Conservation (phyloP, 2,797 vertebrate species). For the Epinephelus awoara region DNA sequence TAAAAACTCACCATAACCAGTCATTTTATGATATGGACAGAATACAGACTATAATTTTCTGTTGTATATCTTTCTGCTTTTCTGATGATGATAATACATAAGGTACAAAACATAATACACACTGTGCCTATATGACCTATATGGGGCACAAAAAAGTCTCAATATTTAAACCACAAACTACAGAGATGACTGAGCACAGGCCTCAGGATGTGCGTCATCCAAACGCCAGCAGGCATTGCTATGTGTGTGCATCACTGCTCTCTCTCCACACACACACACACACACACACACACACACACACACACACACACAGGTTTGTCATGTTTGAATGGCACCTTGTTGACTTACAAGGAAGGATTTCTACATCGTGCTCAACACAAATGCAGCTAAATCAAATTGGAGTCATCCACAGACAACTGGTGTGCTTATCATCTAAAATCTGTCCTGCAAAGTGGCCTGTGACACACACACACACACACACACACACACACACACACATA, state of each 20-base stretch:
- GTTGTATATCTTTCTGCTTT: not conserved
- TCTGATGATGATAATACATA: not conserved
- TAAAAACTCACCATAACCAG: not conserved
- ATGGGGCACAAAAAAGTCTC: not conserved
- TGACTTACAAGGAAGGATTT: slow-evolving; percentile 33
- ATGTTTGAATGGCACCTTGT: slow-evolving; percentile 33
- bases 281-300: too few relatives aligned
- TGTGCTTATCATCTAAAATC: slow-evolving; percentile 45
- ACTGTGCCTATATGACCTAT: not conserved
- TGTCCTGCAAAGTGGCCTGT: slow-evolving; percentile 39
- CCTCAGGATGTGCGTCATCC: slow-evolving; percentile 74
- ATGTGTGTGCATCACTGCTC: slow-evolving; percentile 26
- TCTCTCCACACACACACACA: not conserved
- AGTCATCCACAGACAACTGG: slow-evolving; percentile 54
- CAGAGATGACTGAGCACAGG: slow-evolving; percentile 59
- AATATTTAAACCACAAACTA: slow-evolving; percentile 55
- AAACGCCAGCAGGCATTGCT: slow-evolving; percentile 48
- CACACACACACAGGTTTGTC: slow-evolving; percentile 9
- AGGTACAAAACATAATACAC: not conserved
- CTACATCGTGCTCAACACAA: slow-evolving; percentile 12
- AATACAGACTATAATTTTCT: not conserved
- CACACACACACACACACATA: slow-evolving; percentile 46
- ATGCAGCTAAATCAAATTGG: not conserved
- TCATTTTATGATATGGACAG: not conserved
- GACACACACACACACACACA: slow-evolving; percentile 29